A percentile compares a stretch with the other conserved stretches of the same genome.
These are phyloP conservation scores for Lasioglossum marginatum DNA, from an alignment of 2,888 invertebrate species.

Conservation along the genomic window DNA sequence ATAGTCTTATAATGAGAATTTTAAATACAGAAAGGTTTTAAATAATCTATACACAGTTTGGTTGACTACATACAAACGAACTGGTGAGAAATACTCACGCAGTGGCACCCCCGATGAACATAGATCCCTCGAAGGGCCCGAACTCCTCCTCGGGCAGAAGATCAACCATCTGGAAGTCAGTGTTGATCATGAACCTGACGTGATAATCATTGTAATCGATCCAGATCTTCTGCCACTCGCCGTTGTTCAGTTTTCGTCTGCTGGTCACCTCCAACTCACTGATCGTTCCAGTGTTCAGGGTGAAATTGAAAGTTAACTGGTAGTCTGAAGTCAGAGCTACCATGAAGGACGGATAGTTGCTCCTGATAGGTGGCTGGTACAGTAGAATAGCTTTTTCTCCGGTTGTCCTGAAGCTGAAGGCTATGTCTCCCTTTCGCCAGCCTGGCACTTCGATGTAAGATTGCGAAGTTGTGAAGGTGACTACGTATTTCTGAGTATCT, in stretches of 20 bases:
- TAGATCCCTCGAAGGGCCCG: conserved; percentile 96
- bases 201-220: conserved; percentile 98
- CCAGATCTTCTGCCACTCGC: conserved; percentile 98
- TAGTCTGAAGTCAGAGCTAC: conserved; percentile 94
- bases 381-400: conserved; percentile 95
- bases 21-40: no score
- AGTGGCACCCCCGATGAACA: conserved; percentile 97
- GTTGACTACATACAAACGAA: no score
- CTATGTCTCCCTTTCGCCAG: conserved; percentile 96
- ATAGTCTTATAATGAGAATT: no score
- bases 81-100: conserved; percentile 88
- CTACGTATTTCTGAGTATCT: conserved; percentile 97
- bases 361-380: conserved; percentile 95
- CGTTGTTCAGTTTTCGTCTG: conserved; percentile 93
- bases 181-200: conserved; percentile 96
- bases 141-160: conserved; percentile 94
- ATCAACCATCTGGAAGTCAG: conserved; percentile 95
- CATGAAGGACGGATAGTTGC: conserved; percentile 96
- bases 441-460: conserved; percentile 97
- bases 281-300: conserved; percentile 93
- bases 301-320: conserved; percentile 95
- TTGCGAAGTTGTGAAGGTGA: conserved; percentile 96
- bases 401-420: conserved; percentile 96
- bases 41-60: no score
- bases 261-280: conserved; percentile 94